Conservation (phyloP, 2,888 invertebrate genomes). For the Andrena praecox region DNA sequence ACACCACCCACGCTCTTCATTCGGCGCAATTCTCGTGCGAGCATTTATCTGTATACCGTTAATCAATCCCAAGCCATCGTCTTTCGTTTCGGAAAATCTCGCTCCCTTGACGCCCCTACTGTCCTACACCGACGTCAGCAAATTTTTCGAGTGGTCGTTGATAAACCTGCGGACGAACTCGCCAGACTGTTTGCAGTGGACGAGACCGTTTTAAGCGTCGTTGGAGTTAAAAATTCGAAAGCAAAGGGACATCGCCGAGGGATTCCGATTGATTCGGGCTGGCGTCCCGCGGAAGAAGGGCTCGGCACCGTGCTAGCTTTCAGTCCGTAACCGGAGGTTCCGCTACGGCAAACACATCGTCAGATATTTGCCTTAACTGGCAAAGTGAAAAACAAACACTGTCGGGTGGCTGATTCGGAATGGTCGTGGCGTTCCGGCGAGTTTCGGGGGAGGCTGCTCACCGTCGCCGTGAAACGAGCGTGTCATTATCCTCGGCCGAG, state of each 20-base stretch:
- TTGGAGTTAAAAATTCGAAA: constrained; percentile 9
- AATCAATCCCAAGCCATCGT: not conserved
- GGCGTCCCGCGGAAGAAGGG: not conserved
- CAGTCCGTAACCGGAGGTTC: constrained; percentile 51
- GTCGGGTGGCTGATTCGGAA: constrained; percentile 44
- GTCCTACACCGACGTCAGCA: constrained; percentile 12
- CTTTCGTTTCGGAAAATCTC: not conserved
- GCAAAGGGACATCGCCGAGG: constrained; percentile 2
- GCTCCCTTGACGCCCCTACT: not conserved
- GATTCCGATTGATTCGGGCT: constrained; percentile 5
- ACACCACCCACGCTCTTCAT: not conserved
- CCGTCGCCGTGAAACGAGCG: constrained; percentile 54
- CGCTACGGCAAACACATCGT: constrained; percentile 46
- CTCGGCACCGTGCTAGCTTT: constrained; percentile 36
- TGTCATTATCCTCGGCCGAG: constrained; percentile 62
- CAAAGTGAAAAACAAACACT: constrained; percentile 72
- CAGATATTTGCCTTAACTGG: constrained; percentile 58
- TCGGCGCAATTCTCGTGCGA: not conserved
- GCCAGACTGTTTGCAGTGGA: constrained; percentile 27
- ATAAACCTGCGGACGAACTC: not conserved
- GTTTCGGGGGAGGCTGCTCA: constrained; percentile 29
- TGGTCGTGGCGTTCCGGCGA: constrained; percentile 33
- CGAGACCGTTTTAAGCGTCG: constrained; percentile 24
- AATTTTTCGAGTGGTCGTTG: not conserved
- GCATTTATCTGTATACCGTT: constrained; percentile 5